A percentile compares a stretch with the other conserved stretches of the same genome.
Evolutionary conservation across 2,888 invertebrate genomes (phyloP).

Genomic region (Lasiommata megera): DNA sequence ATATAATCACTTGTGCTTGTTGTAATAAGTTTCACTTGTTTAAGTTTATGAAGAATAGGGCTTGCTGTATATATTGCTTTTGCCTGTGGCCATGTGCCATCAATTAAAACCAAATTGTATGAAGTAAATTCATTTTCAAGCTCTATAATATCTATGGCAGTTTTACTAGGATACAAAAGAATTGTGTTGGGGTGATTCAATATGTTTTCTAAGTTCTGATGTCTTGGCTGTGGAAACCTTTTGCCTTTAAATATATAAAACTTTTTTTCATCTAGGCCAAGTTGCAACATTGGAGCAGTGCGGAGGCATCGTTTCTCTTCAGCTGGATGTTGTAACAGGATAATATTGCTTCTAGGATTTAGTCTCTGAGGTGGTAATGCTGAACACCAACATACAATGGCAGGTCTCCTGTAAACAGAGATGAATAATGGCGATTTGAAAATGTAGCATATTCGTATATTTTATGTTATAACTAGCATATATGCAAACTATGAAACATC

Average conservation of each 20-base stretch:
- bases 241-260: constrained; percentile 92
- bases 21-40: constrained; percentile 90
- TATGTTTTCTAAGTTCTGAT: constrained; percentile 84
- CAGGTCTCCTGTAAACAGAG: constrained; percentile 85
- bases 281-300: constrained; percentile 93
- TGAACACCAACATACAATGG: constrained; percentile 94
- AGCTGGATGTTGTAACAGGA: constrained; percentile 95
- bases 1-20: constrained; percentile 91
- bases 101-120: constrained; percentile 91
- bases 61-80: constrained; percentile 94
- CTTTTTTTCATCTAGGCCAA: constrained; percentile 87
- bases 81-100: constrained; percentile 98
- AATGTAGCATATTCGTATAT: no score
- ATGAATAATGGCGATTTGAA: no score
- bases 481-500: no score
- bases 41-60: constrained; percentile 86
- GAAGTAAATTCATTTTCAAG: constrained; percentile 65
- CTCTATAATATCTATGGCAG: constrained; percentile 85
- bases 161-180: constrained; percentile 90
- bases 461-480: no score
- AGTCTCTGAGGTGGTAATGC: constrained; percentile 88
- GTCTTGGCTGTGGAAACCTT: constrained; percentile 87
- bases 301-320: constrained; percentile 94
- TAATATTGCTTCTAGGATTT: constrained; percentile 85
- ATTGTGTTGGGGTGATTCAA: constrained; percentile 85